Evolutionary conservation across 1,140 invertebrate genomes (phyloP).

Genomic region (Drosophila prosaltans): DNA sequence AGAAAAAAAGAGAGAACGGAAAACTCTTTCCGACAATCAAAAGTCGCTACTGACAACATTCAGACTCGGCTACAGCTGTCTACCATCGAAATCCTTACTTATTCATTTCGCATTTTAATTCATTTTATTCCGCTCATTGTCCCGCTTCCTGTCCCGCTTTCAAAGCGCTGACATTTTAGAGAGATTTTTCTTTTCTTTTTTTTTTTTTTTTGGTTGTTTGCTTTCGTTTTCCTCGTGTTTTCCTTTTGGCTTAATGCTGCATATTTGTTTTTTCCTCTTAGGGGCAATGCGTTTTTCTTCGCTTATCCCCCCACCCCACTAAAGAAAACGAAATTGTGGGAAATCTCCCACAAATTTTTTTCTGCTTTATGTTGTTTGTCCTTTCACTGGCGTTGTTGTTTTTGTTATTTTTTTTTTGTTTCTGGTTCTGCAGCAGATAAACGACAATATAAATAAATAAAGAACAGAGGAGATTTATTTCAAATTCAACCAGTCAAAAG

Average conservation of each 20-base stretch:
- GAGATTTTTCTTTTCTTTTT: slow-evolving; percentile 43
- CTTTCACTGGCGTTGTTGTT: slow-evolving; percentile 9
- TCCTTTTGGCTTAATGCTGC: slow-evolving; percentile 36
- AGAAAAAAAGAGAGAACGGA: slow-evolving; percentile 25
- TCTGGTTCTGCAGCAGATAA: slow-evolving; percentile 23
- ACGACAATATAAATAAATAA: slow-evolving; percentile 26
- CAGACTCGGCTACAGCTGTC: slow-evolving; percentile 22
- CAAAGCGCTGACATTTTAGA: slow-evolving; percentile 36
- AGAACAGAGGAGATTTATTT: slow-evolving; percentile 39
- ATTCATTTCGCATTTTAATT: slow-evolving; percentile 48
- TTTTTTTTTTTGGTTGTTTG: not conserved
- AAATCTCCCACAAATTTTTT: slow-evolving; percentile 1
- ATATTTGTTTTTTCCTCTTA: slow-evolving; percentile 20
- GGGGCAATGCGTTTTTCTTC: slow-evolving; percentile 6
- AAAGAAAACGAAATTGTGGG: slow-evolving; percentile 26
- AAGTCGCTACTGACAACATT: slow-evolving; percentile 58
- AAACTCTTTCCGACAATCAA: slow-evolving; percentile 45
- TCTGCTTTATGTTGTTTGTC: slow-evolving; percentile 16
- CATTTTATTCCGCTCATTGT: slow-evolving; percentile 38
- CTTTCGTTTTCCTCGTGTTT: not conserved
- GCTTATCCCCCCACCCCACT: slow-evolving; percentile 16
- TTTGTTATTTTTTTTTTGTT: too few species aligned
- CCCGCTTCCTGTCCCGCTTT: not conserved
- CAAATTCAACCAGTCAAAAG: slow-evolving; percentile 56
- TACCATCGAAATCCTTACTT: slow-evolving; percentile 12